Evolutionary conservation across 2,113 vertebrate species (phyloP), one percentile per base, ranked within the genome.

Genomic region (Spea multiplicata): DNA sequence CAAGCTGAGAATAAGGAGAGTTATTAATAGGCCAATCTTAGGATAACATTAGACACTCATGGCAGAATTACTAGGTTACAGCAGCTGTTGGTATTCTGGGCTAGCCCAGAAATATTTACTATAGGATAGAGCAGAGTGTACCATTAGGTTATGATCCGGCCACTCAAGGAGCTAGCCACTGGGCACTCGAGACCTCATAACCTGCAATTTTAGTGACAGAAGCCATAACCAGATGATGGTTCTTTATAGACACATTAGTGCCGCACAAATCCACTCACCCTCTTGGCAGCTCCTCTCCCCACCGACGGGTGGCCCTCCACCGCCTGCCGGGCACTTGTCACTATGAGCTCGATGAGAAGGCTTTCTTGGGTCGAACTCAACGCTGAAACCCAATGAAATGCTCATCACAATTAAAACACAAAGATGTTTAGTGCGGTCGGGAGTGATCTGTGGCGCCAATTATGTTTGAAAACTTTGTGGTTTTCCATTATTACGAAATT

Each of bases 261-360:
- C 30, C 2, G 30, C 30, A 30, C 30, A 30, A 30, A 30, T 30
- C 59, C 71, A 90, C 88, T 84, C 49, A 96, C 95, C 91, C 94
- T 97, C 85, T 91, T 95, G 48, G 89, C 84, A 75, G 91, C 87
- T 6, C 88, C 93, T 89, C 95, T 93, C 62, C 95, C 94, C 5
- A 88, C 89, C 76, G 93, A 89, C 48, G 86, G 89, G 47, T 92
- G 93, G 12, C 94, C 94, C 83, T 96, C 93, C 50, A 92, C 90
- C 49, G 95, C 93, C 88, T 97, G 94, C 85, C 91, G 91, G 44
- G 94, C 89, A 0, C 94, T 93, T 0, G 93, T 93, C 0, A 94
- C 82, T 73, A 96, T 84, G 52, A 97, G 88, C 89, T 97, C 95
- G 0, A 94, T 88, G 1, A 96, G 90, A 50, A 88, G 82, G 0